A percentile compares a stretch with the other conserved stretches of the same genome.
These are phyloP conservation scores for Sinhomidia bicolor DNA, from an alignment of 2,888 invertebrate genomes.

Conservation along the genomic window DNA sequence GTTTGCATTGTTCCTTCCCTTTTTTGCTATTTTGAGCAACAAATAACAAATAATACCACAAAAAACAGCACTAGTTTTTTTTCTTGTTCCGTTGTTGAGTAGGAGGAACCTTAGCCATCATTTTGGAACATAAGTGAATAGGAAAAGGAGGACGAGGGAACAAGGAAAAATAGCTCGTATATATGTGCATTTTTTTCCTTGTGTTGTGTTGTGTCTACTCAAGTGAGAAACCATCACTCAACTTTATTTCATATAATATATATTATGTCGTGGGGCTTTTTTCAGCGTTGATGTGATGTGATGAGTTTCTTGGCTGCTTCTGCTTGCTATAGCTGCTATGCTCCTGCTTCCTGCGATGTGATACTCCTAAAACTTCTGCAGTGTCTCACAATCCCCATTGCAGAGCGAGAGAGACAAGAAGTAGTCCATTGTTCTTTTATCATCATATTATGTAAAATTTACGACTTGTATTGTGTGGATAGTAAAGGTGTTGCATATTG, in stretches of 20 bases:
- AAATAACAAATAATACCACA: slow-evolving; percentile 26
- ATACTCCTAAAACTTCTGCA: not conserved
- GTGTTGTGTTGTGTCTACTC: not conserved
- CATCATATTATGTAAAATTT: not conserved
- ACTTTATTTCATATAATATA: slow-evolving; percentile 5
- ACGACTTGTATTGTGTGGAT: not conserved
- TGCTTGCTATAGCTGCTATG: not conserved
- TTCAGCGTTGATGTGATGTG: not conserved
- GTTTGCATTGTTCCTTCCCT: not conserved
- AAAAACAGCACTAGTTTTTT: not conserved
- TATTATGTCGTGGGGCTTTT: not conserved
- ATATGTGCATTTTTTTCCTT: not conserved
- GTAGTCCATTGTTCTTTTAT: not conserved
- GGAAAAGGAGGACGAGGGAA: slow-evolving; percentile 14
- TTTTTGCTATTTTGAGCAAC: slow-evolving; percentile 40
- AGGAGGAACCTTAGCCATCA: slow-evolving; percentile 14
- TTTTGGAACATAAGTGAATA: slow-evolving; percentile 28
- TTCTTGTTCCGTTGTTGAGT: not conserved
- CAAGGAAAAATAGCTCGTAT: slow-evolving; percentile 10
- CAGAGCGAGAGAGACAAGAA: not conserved
- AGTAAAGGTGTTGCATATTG: slow-evolving; percentile 13
- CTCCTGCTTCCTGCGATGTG: no score
- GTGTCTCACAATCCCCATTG: slow-evolving; percentile 6
- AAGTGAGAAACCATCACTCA: slow-evolving; percentile 33
- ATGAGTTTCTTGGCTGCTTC: slow-evolving; percentile 4